A percentile compares a stretch with the other conserved stretches of the same genome.
These are phyloP conservation scores for Drosophila micromelanica DNA, from an alignment of 1,140 invertebrate genomes.

Conservation along the genomic window DNA sequence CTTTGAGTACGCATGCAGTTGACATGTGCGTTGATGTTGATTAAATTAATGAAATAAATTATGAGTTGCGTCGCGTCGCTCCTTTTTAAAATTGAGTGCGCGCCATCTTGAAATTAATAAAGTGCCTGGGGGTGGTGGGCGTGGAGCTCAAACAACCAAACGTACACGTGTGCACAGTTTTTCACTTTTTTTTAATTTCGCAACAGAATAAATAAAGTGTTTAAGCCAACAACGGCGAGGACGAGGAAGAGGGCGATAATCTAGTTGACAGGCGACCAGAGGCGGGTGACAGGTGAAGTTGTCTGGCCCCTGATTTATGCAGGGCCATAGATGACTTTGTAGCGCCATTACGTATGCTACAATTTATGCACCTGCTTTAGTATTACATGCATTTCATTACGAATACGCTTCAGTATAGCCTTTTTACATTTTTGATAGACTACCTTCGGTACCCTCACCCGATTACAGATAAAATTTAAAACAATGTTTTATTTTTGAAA, in stretches of 20 bases:
- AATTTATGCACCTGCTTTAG: conserved; percentile 65
- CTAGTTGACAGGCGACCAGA: conserved; percentile 29
- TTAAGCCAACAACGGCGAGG: conserved; percentile 42
- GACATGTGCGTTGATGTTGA: conserved; percentile 79
- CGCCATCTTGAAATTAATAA: conserved; percentile 82
- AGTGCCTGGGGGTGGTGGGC: conserved; percentile 43
- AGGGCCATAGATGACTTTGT: conserved; percentile 15
- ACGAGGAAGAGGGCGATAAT: conserved; percentile 11
- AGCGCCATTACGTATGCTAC: conserved; percentile 35
- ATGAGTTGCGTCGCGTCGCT: conserved; percentile 63
- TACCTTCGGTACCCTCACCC: too few relatives aligned
- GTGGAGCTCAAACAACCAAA: conserved; percentile 14
- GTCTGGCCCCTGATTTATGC: conserved; percentile 52
- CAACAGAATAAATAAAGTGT: conserved; percentile 61
- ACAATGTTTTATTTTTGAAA: too few relatives aligned
- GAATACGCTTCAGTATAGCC: too few relatives aligned
- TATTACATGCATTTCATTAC: conserved; percentile 47
- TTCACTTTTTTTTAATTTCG: conserved; percentile 51
- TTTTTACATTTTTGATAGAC: too few relatives aligned
- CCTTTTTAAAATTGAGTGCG: conserved; percentile 75
- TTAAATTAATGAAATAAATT: conserved; percentile 84
- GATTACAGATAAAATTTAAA: too few relatives aligned
- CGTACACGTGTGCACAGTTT: conserved; percentile 34
- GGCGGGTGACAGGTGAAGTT: conserved; percentile 20
- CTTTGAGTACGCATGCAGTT: conserved; percentile 67